A percentile compares a stretch with the other conserved stretches of the same genome.
These are phyloP conservation scores for Uloborus plumipes DNA, from an alignment of 2,888 invertebrate species.

Conservation along the genomic window DNA sequence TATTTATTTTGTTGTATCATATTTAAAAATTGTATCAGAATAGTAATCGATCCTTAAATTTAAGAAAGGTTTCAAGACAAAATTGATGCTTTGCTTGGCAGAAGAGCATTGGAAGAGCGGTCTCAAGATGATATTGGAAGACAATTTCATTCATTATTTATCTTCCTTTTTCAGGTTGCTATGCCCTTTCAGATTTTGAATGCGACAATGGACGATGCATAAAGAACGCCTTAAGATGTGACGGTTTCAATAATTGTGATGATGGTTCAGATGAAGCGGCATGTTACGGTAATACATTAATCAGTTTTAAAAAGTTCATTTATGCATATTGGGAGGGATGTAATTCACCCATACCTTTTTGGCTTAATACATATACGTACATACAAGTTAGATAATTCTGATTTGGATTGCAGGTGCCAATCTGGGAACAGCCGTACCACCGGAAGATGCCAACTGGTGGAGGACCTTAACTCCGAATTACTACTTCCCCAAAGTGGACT, in stretches of 20 bases:
- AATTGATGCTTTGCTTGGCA: no score
- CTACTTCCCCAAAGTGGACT: constrained; percentile 77
- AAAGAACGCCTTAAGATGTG: constrained; percentile 78
- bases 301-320: no score
- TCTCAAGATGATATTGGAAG: neutral
- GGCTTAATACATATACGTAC: no score
- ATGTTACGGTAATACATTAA: constrained; percentile 70
- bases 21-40: no score
- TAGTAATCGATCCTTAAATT: no score
- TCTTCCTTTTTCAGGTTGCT: constrained; percentile 75
- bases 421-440: constrained; percentile 49
- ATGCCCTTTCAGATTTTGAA: constrained; percentile 73
- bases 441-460: constrained; percentile 73
- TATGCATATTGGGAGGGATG: no score
- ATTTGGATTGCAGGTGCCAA: constrained; percentile 28
- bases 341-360: no score
- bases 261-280: constrained; percentile 80
- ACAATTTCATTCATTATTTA: neutral
- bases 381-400: no score
- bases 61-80: no score
- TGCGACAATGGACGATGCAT: constrained; percentile 82
- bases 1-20: no score
- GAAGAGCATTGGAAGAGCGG: no score
- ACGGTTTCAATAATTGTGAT: constrained; percentile 84
- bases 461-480: constrained; percentile 80